These are phyloP conservation scores for Tokudaia tokunoshimensis DNA, from an alignment of 2,797 vertebrate species.

Conservation along the genomic window DNA sequence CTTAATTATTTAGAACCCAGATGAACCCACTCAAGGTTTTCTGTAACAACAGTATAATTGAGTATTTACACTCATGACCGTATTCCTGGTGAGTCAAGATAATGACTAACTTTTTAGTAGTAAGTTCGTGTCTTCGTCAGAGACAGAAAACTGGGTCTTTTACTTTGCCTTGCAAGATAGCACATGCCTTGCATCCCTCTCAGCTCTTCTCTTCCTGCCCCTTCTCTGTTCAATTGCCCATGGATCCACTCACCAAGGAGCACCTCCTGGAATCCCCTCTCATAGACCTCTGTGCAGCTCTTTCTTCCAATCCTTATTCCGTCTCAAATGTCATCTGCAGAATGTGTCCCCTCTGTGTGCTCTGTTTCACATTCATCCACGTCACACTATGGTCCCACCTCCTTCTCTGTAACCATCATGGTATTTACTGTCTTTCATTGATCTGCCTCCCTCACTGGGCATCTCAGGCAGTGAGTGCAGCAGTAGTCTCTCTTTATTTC, in stretches of 20 bases:
- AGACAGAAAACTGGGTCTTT: not conserved
- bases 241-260: fast-evolving
- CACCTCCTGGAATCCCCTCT: not conserved
- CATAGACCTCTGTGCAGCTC: not conserved
- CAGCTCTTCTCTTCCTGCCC: not conserved
- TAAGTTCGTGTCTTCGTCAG: not conserved
- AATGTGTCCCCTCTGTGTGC: too few relatives aligned
- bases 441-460: not conserved
- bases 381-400: fast-evolving
- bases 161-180: not conserved
- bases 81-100: not conserved
- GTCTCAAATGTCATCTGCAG: not conserved
- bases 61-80: not conserved
- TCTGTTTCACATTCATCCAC: fast-evolving
- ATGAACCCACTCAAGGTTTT: fast-evolving
- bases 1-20: not conserved
- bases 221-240: not conserved
- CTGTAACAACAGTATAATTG: fast-evolving
- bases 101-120: not conserved
- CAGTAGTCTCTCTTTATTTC: not conserved
- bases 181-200: fast-evolving
- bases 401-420: not conserved
- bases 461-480: fast-evolving
- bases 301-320: not conserved
- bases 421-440: not conserved